Base-by-base conservation (phyloP, 1,140 invertebrate genomes). In the Prorops nasuta region DNA sequence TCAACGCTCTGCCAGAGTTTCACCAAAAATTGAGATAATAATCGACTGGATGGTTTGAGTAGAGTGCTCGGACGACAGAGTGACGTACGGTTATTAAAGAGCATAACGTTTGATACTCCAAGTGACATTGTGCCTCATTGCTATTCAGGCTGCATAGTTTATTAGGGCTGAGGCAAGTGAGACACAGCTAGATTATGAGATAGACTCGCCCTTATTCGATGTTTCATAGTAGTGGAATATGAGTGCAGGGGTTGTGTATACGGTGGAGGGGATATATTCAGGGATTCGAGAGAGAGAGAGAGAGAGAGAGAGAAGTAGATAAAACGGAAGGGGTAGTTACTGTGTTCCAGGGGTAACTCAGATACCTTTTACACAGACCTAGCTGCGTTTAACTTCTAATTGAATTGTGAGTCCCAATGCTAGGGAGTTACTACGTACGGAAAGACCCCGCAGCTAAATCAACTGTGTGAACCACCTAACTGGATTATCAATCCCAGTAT, bases 381-480 rank as follows among this genome's bases (percentile, higher is more conserved):
- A 64, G 44, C 54, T 60, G 58, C 64, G 61, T 71, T 71, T 69
- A 71, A 71, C 65, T 71, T 71, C 59, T 69, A 71, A 71, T 71
- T 69, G 65, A 67, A 70, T 71, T 65, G 64, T 64, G 61, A 65
- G 68, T 70, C 55, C 69, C 59, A 66, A 64, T 63, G 58, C 58
- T 46, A 31, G 44, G 49, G 37, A 56, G 51, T 46, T 40, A 57
- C n/a, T n/a, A n/a, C n/a, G 55, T 42, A 57, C 51, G 44, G 58
- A 63, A 58, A 64, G 62, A 64, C 50, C 56, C 41, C 45, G 37
- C 59, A 56, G 66, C 63, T 68, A 69, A 71, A 69, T 69, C 65
- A 71, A 64, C 68, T 64, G 61, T 62, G 58, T 62, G 60, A 66
- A 60, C 44, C 53, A 43, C 50, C 50, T 63, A 65, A 67, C 60